These are phyloP conservation scores for Lasioglossum marginatum DNA, from an alignment of 2,888 invertebrate species.

Conservation along the genomic window DNA sequence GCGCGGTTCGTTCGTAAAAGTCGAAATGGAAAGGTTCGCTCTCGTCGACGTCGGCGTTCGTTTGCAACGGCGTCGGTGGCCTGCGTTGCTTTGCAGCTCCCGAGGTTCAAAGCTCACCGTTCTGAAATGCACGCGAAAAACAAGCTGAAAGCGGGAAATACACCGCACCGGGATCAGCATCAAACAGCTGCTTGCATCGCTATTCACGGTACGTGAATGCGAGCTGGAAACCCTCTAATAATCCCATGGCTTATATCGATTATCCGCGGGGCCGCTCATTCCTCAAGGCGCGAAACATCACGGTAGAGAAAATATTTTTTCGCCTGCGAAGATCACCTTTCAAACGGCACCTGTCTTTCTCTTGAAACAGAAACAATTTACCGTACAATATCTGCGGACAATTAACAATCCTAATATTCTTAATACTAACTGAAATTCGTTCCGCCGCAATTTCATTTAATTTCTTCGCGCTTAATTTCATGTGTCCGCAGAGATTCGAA, in stretches of 20 bases:
- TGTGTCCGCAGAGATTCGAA: not conserved
- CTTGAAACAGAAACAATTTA: not conserved
- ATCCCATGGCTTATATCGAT: constrained; percentile 60
- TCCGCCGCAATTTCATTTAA: not conserved
- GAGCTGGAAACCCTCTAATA: constrained; percentile 34
- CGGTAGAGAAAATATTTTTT: constrained; percentile 15
- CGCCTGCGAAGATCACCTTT: not conserved
- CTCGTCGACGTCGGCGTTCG: constrained; percentile 34
- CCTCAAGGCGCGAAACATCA: constrained; percentile 44
- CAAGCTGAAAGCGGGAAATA: constrained; percentile 52
- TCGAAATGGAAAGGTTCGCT: constrained; percentile 22
- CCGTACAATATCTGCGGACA: not conserved
- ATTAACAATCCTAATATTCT: too few species aligned
- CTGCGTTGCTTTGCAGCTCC: constrained; percentile 30
- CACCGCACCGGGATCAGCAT: constrained; percentile 43
- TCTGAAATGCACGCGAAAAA: constrained; percentile 37
- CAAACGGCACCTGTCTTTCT: not conserved
- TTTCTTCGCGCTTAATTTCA: not conserved
- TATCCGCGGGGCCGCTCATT: constrained; percentile 23
- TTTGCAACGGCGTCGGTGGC: constrained; percentile 16
- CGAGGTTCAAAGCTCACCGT: constrained; percentile 29
- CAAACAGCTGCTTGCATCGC: constrained; percentile 51
- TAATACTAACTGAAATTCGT: not conserved
- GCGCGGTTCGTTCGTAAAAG: not conserved
- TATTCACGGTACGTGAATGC: constrained; percentile 47